Evolutionary conservation across 2,888 invertebrate species (phyloP).

Genomic region (Deilephila porcellus): DNA sequence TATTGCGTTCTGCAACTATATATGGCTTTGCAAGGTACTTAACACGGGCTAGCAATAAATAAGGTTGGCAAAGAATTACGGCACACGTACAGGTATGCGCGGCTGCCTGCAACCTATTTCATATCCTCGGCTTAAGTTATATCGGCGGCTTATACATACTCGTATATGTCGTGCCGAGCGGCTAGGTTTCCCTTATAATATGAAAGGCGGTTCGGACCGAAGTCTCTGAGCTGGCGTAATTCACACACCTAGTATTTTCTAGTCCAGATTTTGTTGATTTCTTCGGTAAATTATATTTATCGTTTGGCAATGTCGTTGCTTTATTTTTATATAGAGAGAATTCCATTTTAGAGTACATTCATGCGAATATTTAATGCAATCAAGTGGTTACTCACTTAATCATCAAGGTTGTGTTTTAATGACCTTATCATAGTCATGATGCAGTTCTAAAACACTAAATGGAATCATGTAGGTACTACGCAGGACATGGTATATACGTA

Average conservation of each 20-base stretch:
- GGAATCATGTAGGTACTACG: no score
- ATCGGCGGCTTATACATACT: constrained; percentile 7
- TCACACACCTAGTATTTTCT: not conserved
- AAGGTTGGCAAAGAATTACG: constrained; percentile 35
- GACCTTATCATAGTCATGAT: no score
- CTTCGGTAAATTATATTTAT: no score
- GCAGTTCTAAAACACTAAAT: no score
- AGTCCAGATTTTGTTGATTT: no score
- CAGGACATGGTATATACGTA: no score
- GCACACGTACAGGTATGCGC: constrained; percentile 28
- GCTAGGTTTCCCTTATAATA: constrained; percentile 1
- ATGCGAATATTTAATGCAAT: no score
- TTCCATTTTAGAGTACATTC: no score
- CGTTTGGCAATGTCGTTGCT: no score
- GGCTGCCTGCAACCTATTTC: constrained; percentile 15
- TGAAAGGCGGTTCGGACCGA: not conserved
- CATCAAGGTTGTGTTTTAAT: no score
- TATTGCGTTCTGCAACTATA: constrained; percentile 24
- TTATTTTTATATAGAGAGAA: no score
- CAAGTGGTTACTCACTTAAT: no score
- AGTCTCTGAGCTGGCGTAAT: constrained; percentile 1
- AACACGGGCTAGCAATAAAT: constrained; percentile 44
- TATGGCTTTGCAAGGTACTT: constrained; percentile 16
- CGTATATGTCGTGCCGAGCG: not conserved
- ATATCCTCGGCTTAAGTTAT: constrained; percentile 27